Evolutionary conservation across 1,140 invertebrate species (phyloP).

Genomic region (Melipona quadrifasciata): DNA sequence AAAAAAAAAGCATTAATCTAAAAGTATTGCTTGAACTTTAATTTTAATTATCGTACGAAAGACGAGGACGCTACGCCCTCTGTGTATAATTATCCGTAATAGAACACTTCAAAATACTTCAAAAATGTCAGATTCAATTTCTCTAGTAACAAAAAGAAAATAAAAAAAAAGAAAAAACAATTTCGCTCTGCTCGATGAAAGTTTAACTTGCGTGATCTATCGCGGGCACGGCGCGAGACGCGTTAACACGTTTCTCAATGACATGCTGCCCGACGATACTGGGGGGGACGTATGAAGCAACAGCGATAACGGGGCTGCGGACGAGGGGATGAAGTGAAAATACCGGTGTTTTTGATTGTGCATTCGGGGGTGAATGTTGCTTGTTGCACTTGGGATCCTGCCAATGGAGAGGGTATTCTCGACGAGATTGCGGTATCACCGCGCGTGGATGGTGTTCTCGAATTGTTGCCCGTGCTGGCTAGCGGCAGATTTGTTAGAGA

Average conservation of each 20-base stretch:
- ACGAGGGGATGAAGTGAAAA: conserved; percentile 13
- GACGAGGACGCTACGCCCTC: too few species aligned
- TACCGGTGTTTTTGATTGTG: conserved; percentile 6
- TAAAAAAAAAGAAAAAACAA: too few species aligned
- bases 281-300: background rate
- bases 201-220: background rate
- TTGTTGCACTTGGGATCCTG: conserved; percentile 16
- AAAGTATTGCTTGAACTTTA: too few species aligned
- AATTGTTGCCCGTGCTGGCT: background rate
- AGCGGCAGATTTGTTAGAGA: background rate
- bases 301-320: background rate
- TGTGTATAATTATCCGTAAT: too few species aligned
- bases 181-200: background rate
- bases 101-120: too few species aligned
- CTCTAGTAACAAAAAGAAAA: too few species aligned
- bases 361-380: background rate
- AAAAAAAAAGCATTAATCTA: too few species aligned
- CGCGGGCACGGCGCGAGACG: background rate
- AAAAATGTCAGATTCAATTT: too few species aligned
- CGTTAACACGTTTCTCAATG: background rate
- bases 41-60: too few species aligned
- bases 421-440: background rate
- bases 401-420: background rate
- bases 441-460: too few species aligned
- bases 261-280: background rate